Base-by-base conservation (phyloP, 2,888 invertebrate species). In the Cancer borealis region DNA sequence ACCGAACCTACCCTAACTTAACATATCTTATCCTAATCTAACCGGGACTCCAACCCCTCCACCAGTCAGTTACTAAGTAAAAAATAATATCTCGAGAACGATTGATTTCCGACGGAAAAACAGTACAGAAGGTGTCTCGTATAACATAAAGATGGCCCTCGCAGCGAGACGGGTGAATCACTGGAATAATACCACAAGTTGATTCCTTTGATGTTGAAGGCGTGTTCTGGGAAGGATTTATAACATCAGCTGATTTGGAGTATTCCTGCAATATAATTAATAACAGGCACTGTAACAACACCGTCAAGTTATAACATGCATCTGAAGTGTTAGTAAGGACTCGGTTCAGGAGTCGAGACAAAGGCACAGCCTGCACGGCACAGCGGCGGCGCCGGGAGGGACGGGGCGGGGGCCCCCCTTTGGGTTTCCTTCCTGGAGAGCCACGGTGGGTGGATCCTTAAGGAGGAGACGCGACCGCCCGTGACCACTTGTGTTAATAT, bases 391-490 rank as follows among this genome's bases (percentile, higher is more conserved):
- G 39, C 14, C 39, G 14, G 4, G 84, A 14, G 0, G n/a, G 79
- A 12, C 39, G 21, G 66, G 66, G 14, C n/a, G 26, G 26, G 39
- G 30, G 30, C 2, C 14, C 6, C 39, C 14, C 21, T 66, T 1
- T 66, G 84, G 30, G 0, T 39, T 39, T 39, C 14, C 39, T 84
- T 39, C 84, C 10, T 17, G 10, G 12, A 79, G 84, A 84, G 84
- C 17, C 17, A 39, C 84, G 84, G 84, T 39, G 39, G 39, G 14
- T 84, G 14, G 39, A 8, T 17, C 39, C 39, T 84, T 10, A 30
- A 79, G 79, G 79, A 79, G 26, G 84, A 84, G 39, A 84, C 3
- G 84, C 26, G 39, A 84, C 84, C 26, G 84, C 84, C 84, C 84
- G 84, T 84, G 84, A 84, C 84, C 84, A 84, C 84, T 84, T 17